phyloP scores from a whole-genome alignment of 2,113 vertebrate species.

The Grallaria varia region DNA sequence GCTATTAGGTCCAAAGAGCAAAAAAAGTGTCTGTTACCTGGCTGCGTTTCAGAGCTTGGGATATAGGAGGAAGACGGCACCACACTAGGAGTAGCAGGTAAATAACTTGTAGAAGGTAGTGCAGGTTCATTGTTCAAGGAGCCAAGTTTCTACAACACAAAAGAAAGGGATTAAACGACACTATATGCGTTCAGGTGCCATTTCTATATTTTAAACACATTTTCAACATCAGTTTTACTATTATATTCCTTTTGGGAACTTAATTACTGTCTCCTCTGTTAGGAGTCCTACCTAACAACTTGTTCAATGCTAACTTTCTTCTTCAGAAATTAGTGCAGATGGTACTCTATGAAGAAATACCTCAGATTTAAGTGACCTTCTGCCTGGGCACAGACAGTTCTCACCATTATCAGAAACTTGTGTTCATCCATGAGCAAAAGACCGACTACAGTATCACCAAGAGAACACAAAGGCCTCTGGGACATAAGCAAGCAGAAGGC shows the following conservation, averaged over 20 bases:
- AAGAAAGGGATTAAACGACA: background rate
- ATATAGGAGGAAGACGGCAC: slow-evolving; percentile 94
- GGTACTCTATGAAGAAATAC: background rate
- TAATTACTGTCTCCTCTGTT: background rate
- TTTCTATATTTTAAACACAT: background rate
- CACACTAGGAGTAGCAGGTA: slow-evolving; percentile 95
- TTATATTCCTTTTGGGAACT: background rate
- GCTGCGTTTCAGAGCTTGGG: slow-evolving; percentile 86
- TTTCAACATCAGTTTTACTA: background rate
- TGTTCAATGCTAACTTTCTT: background rate
- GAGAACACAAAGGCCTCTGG: background rate
- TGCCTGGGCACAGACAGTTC: background rate
- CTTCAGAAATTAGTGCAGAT: background rate
- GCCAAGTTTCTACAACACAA: slow-evolving; percentile 88
- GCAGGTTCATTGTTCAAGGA: slow-evolving; percentile 88
- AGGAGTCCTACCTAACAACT: background rate
- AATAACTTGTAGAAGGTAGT: slow-evolving; percentile 95
- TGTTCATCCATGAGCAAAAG: background rate
- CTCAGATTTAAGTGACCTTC: background rate
- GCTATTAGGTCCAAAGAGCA: background rate
- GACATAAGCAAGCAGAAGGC: background rate
- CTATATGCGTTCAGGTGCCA: background rate
- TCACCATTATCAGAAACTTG: background rate
- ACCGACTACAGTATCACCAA: background rate
- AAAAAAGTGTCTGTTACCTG: slow-evolving; percentile 60